phyloP scores from a whole-genome alignment of 2,113 vertebrate genomes.

The Melierax canorus region DNA sequence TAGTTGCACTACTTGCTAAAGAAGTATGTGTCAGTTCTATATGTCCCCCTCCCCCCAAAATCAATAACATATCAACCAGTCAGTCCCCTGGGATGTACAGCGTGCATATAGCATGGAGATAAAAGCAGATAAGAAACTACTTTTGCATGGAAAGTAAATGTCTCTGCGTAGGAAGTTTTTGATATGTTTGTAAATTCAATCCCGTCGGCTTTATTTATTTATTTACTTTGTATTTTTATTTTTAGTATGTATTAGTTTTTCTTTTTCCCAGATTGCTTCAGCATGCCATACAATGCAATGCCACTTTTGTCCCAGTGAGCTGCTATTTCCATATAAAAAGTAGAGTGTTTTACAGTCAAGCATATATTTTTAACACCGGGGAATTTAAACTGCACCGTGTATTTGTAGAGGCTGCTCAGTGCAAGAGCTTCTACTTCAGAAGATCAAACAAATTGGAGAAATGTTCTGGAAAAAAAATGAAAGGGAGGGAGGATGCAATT shows the following conservation, averaged over 20 bases:
- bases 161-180: background rate
- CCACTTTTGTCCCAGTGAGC: slow-evolving; percentile 43
- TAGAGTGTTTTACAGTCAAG: slow-evolving; percentile 53
- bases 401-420: slow-evolving; percentile 44
- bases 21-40: slow-evolving; percentile 40
- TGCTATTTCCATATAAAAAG: slow-evolving; percentile 63
- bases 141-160: slow-evolving; percentile 31
- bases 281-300: background rate
- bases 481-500: slow-evolving; percentile 3
- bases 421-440: slow-evolving; percentile 55
- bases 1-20: slow-evolving; percentile 44
- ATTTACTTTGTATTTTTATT: background rate
- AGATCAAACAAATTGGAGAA: slow-evolving; percentile 60
- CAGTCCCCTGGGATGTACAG: background rate
- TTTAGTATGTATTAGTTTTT: background rate
- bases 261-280: slow-evolving; percentile 2
- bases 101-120: slow-evolving; percentile 1
- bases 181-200: slow-evolving; percentile 40
- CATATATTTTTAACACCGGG: slow-evolving; percentile 52
- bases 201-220: slow-evolving; percentile 12
- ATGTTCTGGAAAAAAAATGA: background rate
- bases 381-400: slow-evolving; percentile 29
- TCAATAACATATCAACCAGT: slow-evolving; percentile 52
- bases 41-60: background rate
- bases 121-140: slow-evolving; percentile 29